Evolutionary conservation across 2,797 vertebrate species (phyloP).

Genomic region (Typhlichthys eigenmanni): DNA sequence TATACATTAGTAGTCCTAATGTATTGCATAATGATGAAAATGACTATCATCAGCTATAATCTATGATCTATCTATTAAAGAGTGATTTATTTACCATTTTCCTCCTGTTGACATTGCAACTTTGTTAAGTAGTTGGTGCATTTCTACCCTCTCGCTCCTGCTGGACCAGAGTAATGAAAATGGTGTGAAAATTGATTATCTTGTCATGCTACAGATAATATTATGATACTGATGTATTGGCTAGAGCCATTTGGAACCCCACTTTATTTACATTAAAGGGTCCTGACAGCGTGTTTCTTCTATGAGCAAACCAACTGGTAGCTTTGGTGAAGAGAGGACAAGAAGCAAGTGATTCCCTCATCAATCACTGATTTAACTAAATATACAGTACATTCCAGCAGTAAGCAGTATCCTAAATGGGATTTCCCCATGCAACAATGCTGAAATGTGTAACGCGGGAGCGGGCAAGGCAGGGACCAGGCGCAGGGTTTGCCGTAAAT

Average conservation of each 20-base stretch:
- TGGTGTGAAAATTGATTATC: slow-evolving; percentile 22
- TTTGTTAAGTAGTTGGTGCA: neutral
- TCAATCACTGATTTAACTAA: too few species aligned
- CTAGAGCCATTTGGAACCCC: slow-evolving; percentile 11
- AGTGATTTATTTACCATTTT: neutral
- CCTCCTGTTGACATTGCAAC: neutral
- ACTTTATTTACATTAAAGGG: slow-evolving; percentile 34
- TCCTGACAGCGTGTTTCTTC: slow-evolving; percentile 25
- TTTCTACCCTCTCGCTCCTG: slow-evolving; percentile 16
- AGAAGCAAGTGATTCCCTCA: too few species aligned
- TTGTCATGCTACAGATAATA: slow-evolving; percentile 24
- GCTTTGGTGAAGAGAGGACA: neutral
- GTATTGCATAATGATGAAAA: neutral
- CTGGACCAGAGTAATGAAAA: slow-evolving; percentile 24
- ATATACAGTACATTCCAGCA: too few species aligned
- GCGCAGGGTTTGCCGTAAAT: too few species aligned
- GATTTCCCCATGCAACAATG: too few species aligned
- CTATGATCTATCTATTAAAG: neutral
- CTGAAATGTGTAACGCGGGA: too few species aligned
- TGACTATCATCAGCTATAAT: neutral
- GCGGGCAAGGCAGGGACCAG: too few species aligned
- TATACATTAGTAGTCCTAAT: neutral
- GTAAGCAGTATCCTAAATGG: too few species aligned
- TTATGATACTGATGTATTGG: slow-evolving; percentile 37
- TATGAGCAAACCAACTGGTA: slow-evolving; percentile 10